Conservation (phyloP, 2,113 vertebrate genomes). For the Xenus cinereus region DNA sequence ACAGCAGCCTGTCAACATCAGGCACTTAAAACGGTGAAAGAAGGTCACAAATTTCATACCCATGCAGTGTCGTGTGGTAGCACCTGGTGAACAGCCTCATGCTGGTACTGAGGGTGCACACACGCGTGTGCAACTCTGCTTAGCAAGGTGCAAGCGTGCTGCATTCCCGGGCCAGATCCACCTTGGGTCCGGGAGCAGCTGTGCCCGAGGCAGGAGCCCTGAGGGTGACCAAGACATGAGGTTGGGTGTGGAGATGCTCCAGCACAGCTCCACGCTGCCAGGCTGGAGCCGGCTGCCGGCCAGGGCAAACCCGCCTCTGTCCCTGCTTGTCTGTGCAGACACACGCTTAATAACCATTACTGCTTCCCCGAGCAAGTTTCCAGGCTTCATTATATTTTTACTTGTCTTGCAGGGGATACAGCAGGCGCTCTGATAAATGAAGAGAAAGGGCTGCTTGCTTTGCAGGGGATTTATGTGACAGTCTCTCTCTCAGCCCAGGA, state of each 20-base stretch:
- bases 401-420: background rate
- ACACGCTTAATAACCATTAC: background rate
- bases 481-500: background rate
- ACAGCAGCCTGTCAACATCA: background rate
- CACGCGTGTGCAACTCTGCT: rapidly evolving
- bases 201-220: background rate
- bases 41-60: background rate
- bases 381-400: background rate
- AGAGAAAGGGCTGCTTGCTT: background rate
- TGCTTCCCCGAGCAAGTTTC: background rate
- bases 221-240: background rate
- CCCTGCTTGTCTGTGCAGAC: background rate
- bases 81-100: background rate
- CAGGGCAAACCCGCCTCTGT: background rate
- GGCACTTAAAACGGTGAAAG: background rate
- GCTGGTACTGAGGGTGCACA: background rate
- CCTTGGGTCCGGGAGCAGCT: background rate
- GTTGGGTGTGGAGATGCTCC: background rate
- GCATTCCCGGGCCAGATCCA: background rate
- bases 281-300: background rate
- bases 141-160: background rate
- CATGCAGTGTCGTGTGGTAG: rapidly evolving
- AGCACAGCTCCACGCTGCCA: background rate
- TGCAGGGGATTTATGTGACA: conserved; percentile 7
- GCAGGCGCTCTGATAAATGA: background rate